Evolutionary conservation across 2,888 invertebrate species (phyloP).

Genomic region (Synanthedon vespiformis): DNA sequence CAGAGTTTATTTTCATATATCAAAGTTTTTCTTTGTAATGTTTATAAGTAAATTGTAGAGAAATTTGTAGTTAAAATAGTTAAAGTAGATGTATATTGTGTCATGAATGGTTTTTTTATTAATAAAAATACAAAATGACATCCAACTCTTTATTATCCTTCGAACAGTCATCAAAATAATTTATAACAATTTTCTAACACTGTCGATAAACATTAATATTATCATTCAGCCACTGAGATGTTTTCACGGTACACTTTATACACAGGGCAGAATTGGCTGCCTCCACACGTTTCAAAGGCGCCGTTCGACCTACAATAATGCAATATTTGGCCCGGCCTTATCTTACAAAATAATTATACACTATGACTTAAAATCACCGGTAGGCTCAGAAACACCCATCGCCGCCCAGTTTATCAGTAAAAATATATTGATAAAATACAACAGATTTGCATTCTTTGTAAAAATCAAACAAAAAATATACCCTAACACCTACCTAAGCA

Average conservation of each 20-base stretch:
- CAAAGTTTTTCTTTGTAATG: too few relatives aligned
- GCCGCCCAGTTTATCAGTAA: slow-evolving; percentile 46
- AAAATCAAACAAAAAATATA: slow-evolving; percentile 62
- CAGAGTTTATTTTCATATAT: too few relatives aligned
- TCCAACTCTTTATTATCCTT: slow-evolving; percentile 73
- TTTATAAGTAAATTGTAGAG: too few relatives aligned
- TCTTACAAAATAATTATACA: slow-evolving; percentile 64
- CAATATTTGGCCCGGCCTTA: slow-evolving; percentile 70
- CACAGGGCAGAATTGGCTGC: slow-evolving; percentile 50
- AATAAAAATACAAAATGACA: slow-evolving; percentile 48
- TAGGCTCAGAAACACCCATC: slow-evolving; percentile 31
- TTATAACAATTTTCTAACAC: slow-evolving; percentile 73
- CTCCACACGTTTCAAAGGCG: slow-evolving; percentile 48
- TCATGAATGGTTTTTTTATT: not conserved
- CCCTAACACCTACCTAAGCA: slow-evolving; percentile 64
- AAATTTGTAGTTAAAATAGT: too few relatives aligned
- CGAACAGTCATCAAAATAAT: slow-evolving; percentile 74
- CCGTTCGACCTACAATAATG: slow-evolving; percentile 61
- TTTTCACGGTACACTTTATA: slow-evolving; percentile 50
- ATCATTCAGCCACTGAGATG: slow-evolving; percentile 67
- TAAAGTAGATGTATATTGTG: too few relatives aligned
- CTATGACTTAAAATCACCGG: slow-evolving; percentile 59
- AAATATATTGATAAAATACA: slow-evolving; percentile 64
- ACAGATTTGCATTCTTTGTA: slow-evolving; percentile 64
- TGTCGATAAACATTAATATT: slow-evolving; percentile 67